These are phyloP conservation scores for Myotis yumanensis DNA, from an alignment of 2,113 vertebrate species.

Conservation along the genomic window DNA sequence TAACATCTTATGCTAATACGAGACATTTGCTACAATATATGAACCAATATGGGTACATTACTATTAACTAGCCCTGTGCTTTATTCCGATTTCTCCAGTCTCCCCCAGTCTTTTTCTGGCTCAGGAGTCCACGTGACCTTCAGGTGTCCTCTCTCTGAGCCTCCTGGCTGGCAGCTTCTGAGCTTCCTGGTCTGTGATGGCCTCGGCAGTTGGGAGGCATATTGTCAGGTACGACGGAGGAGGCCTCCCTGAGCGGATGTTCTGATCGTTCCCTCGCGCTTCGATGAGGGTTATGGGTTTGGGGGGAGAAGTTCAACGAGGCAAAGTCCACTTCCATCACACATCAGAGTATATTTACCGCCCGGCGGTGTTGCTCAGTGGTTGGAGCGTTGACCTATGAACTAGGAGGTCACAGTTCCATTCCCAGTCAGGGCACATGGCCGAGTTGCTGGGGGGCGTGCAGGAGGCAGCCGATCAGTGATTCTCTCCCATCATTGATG, in stretches of 20 bases:
- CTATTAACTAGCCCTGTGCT: neutral
- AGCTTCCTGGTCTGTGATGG: neutral
- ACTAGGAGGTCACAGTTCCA: no score
- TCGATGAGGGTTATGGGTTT: neutral
- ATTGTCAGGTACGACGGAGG: neutral
- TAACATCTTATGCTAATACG: neutral
- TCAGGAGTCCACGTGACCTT: neutral
- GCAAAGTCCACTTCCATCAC: neutral
- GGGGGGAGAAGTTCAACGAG: neutral
- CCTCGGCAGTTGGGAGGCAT: neutral
- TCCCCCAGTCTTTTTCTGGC: neutral
- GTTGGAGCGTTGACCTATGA: no score
- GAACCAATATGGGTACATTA: neutral
- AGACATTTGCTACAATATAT: neutral
- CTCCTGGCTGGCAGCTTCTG: no score
- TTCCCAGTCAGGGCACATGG: no score
- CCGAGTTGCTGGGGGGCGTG: no score
- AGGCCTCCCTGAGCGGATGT: neutral
- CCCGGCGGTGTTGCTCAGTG: no score
- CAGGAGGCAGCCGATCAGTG: no score
- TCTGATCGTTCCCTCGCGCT: neutral
- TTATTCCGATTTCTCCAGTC: neutral
- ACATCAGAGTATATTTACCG: no score
- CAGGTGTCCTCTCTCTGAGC: neutral
- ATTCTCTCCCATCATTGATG: no score